Evolutionary conservation across 2,888 invertebrate species (phyloP), one percentile per base, ranked within the genome.

Genomic region (Chaitophorus viminalis): DNA sequence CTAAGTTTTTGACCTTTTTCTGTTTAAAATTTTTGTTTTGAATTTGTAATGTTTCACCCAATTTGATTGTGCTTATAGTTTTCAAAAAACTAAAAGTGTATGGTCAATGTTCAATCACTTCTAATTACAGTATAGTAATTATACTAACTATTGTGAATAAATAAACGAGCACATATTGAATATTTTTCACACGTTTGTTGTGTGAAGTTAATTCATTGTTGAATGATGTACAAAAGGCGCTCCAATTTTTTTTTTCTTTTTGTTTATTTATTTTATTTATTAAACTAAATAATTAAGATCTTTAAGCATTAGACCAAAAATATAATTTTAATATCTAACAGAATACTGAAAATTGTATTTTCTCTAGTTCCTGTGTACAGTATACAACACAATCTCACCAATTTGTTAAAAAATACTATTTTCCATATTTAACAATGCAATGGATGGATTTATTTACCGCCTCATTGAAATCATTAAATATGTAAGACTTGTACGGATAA

Each of bases 51-150:
- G 39, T 81, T 87, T 87, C 46, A 74, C 18, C 25, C 60, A 31
- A 81, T 60, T 79, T 74, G 4, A 78, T 79, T 79, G 17, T 79
- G 81, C 87, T 87, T 87, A 54, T 78, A 87, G 81, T 81, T 81
- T 11, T 79, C 21, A 68, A 87, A 78, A 79, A 74, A 60, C 60
- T 81, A 78, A 78, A 33, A 39, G 14, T 52, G n/a, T 46, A 46
- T 74, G n/a, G n/a, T 74, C 54, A 39, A 74, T 74, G n/a, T 81
- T 81, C 46, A 54, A 79, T 54, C 74, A 87, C 81, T 46, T 74
- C 31, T 87, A 81, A 87, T 81, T 77, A 14, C 65, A 87, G 81
- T 87, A 87, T 87, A 87, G 65, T 72, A 39, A 81, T 39, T 87
- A 81, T 87, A 87, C 74, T 87, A 65, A 87, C 39, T 74, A 79